Evolutionary conservation across 2,888 invertebrate genomes (phyloP), one percentile per base, ranked within the genome.

Genomic region (Criorhina ranunculi): DNA sequence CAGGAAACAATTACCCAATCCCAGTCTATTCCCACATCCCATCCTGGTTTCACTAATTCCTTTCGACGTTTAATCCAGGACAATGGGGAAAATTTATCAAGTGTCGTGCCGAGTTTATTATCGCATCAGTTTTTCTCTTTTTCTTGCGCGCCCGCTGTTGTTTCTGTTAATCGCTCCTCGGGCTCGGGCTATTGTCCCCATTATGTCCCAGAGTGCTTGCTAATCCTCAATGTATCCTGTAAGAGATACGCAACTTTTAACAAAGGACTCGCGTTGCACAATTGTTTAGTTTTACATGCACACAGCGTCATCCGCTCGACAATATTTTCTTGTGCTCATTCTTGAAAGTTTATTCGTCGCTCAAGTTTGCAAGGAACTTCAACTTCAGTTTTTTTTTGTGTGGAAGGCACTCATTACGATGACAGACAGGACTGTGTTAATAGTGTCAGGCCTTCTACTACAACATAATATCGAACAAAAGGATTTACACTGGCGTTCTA

Each of bases 41-140:
- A 62, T 40, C 60, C 67, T 72, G n/a, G n/a, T n/a, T n/a, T 37
- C 59, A 72, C 70, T 82, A 82, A 78, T 72, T 78, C 72, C 49
- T 73, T 73, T 73, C 66, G 78, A 78, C 73, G 51, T 67, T 78
- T 78, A 73, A 83, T 83, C 83, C 78, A 62, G 78, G 78, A 78
- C 83, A 83, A 78, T 78, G 67, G 44, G 31, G 4, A 44, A 59
- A 73, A 83, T 69, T 83, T 83, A 78, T 83, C 73, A 83, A 83
- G 83, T 78, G 83, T 83, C 83, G 73, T 78, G 73, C 55, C 62
- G 72, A 77, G 72, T 83, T 83, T 73, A 78, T 73, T 78, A 73
- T 73, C 72, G 42, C 82, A 78, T 72, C 72, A 64, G 15, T 40
- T 49, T 76, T 55, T 55, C 51, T 29, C 12, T 64, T 19, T 12